Evolutionary conservation across 92 coral and sea anemone genomes (phyloP), one percentile per base, ranked within the genome.

Genomic region (Parazoanthus swiftii): DNA sequence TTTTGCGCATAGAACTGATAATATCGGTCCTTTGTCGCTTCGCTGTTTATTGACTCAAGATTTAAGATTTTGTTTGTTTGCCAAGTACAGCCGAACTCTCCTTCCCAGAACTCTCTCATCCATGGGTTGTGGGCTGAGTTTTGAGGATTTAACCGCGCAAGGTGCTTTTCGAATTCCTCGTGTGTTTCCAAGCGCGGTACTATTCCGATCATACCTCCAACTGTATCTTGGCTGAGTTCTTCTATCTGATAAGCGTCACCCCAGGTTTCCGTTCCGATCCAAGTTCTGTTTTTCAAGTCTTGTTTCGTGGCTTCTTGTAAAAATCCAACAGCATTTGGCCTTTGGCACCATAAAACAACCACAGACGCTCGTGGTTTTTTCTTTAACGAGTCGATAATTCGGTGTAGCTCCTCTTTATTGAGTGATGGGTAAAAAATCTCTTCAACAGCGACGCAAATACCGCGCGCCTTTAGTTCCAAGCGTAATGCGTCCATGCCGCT

Each of bases 221-320:
- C 96, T 10, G 88, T 90, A 36, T 91, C 90, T 23, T 90, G 91
- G 73, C 85, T 90, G 42, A 93, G 81, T 15, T 88, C 81, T 26
- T 90, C 82, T 15, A 93, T 91, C 75, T 92, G 93, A 83, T 91
- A 86, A 46, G 95, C 90, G 79, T 97, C 99, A 6, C 99, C 99
- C 99, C 99, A 97, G 7, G 99, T 95, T 79, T 97, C 99, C 8
- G 99, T 97, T 21, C 99, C 99, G 13, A 97, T 97, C 99, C 99
- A 97, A 2, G 98, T 97, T 80, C 90, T 95, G 0, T 93, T 95
- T 18, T 59, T 89, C 56, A 95, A 68, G 33, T 77, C 85, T 33
- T 88, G 93, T 38, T 89, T 77, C 14, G 99, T 91, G 7, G 97
- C 99, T 86, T 84, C 94, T 85, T 92, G 87, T 38, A 97, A 82